Conservation (phyloP, 2,888 invertebrate species). For the Agonopterix subpropinquella region DNA sequence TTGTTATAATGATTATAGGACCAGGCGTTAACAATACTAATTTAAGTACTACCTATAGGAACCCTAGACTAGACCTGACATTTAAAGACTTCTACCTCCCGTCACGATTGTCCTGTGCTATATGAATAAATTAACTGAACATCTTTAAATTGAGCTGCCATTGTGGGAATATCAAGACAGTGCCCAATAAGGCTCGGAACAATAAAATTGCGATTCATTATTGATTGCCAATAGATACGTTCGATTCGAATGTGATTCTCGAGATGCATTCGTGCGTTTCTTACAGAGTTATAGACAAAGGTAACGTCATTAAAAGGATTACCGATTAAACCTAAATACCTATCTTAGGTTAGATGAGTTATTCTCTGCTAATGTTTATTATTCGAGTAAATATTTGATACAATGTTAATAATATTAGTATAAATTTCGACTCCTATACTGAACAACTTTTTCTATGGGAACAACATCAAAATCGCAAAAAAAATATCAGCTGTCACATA, state of each 20-base stretch:
- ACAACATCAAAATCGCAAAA: no score
- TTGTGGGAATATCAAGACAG: constrained; percentile 21
- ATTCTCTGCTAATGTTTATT: no score
- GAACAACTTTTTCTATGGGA: no score
- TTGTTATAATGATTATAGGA: constrained; percentile 3
- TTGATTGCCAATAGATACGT: constrained; percentile 9
- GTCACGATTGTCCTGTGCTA: constrained; percentile 22
- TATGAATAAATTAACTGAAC: constrained; percentile 21
- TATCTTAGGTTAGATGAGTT: no score
- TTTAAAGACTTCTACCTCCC: constrained; percentile 15
- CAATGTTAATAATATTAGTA: no score
- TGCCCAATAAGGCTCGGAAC: constrained; percentile 21
- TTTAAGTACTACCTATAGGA: neutral
- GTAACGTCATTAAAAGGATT: no score
- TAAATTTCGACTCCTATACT: no score
- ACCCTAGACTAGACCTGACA: constrained; percentile 8
- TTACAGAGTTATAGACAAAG: no score
- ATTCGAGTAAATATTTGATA: no score
- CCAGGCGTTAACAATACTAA: constrained; percentile 7
- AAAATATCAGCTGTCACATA: no score
- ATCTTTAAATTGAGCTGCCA: constrained; percentile 18
- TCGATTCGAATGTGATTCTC: neutral
- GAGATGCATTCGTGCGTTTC: neutral
- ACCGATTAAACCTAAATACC: no score
- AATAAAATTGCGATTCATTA: constrained; percentile 29